A percentile compares a stretch with the other conserved stretches of the same genome.
phyloP scores from a whole-genome alignment of 2,888 invertebrate species.

The Dryocosmus kuriphilus region DNA sequence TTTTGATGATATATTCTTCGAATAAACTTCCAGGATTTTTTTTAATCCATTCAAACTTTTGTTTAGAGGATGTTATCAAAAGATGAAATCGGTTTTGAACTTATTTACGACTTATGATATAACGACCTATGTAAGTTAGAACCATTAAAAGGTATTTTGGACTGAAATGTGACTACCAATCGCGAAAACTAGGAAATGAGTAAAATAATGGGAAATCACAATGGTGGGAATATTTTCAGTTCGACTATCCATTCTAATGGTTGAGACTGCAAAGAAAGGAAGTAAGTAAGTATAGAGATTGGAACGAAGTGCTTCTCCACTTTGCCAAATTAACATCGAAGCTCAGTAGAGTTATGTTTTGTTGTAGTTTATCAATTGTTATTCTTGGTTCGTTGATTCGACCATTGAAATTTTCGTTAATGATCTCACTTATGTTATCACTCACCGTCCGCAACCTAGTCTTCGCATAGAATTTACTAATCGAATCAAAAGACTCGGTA shows the following conservation, averaged over 20 bases:
- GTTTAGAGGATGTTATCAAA: not conserved
- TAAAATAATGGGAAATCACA: not conserved
- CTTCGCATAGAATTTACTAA: conserved; percentile 33
- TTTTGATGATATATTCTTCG: not conserved
- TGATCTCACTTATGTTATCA: conserved; percentile 34
- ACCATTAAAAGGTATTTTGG: not conserved
- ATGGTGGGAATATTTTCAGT: conserved; percentile 6
- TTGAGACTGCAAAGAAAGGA: not conserved
- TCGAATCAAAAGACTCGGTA: conserved; percentile 33
- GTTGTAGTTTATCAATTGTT: conserved; percentile 39
- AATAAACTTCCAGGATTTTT: not conserved
- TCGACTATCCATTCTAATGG: not conserved
- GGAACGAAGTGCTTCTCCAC: not conserved
- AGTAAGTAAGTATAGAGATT: conserved; percentile 18
- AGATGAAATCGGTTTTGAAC: not conserved
- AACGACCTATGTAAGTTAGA: not conserved
- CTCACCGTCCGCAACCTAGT: conserved; percentile 38
- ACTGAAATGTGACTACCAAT: not conserved
- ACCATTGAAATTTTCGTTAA: conserved; percentile 35
- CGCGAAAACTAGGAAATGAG: not conserved
- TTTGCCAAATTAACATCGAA: conserved; percentile 16
- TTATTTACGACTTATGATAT: conserved; percentile 11
- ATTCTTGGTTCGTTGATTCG: conserved; percentile 37
- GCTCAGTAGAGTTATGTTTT: conserved; percentile 34
- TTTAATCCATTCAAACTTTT: not conserved